Evolutionary conservation across 1,140 invertebrate species (phyloP), one percentile per base, ranked within the genome.

Genomic region (Littorina saxatilis): DNA sequence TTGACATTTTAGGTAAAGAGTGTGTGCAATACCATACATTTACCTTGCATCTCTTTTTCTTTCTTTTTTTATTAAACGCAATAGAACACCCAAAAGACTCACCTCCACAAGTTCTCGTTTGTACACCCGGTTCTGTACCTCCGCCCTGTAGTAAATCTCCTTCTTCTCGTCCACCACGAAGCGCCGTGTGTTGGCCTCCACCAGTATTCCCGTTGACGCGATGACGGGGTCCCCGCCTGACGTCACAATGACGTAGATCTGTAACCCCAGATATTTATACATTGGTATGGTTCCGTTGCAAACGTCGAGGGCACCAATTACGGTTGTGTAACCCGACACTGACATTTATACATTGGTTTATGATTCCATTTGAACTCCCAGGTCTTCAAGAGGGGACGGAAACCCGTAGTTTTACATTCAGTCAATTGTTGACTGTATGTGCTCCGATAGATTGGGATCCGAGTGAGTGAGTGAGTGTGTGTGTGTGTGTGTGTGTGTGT

Each of bases 101-200:
- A 92, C 91, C 89, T 96, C 95, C 39, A 95, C 94, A 70, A 98
- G 94, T 91, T 98, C 96, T 86, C 95, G 94, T 86, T 95, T 96
- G 90, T 97, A 98, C 3, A 97, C 96, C 85, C 95, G 95, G 91
- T 98, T 98, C 91, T 98, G 97, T 66, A 98, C 96, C 92, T 98
- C 96, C 2, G 97, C 96, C 73, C 97, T 94, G 91, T 96, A 97
- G 85, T 96, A 95, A 32, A 96, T 88, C 88, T 98, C 97, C 85
- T 95, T 91, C 55, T 90, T 88, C 76, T 94, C 94, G 85, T 94
- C 94, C 27, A 93, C 91, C 74, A 94, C 90, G 86, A 95, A 94
- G 66, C 94, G 87, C 83, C 97, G 93, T 0, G 97, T 98, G 73
- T 88, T 98, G 90, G 94, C 96, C 90, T 98, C 96, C 80, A 98